Base-by-base conservation (phyloP, 1,140 invertebrate species). In the Papilio aristodemus region DNA sequence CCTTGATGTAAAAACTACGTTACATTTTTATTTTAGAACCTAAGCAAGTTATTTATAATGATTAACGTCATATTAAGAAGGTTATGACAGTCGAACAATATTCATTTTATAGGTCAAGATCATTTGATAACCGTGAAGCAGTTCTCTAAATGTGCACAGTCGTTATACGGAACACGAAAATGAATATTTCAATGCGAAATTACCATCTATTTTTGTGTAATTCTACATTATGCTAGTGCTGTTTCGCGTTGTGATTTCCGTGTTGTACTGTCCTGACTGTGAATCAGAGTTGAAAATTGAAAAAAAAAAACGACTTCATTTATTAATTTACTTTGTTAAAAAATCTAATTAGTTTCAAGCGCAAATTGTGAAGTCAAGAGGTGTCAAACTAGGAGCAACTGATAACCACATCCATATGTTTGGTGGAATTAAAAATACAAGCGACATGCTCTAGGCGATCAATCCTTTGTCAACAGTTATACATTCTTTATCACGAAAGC, bases 31-130 rank as follows among this genome's bases (percentile, higher is more conserved):
- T 54, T 54, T 54, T 54, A 17, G 19, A 17, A 54, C 27, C 27
- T 3, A 46, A 17, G 5, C 2, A 46, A 9, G n/a, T 19, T 17
- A 6, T 43, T 43, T 43, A 14, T n/a, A 41, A 41, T n/a, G 1
- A 41, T 41, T 41, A n/a, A n/a, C 39, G 4, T 43, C 41, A 6
- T 43, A 14, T 43, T 43, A 43, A 17, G 1, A 17, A 32, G 13
- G n/a, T 43, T 43, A 14, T 14, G 7, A 43, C 11, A 17, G 41
- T 17, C 14, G n/a, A 43, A 17, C 14, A 43, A 43, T 43, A 14
- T 32, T 32, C 27, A 32, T 32, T 32, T 50, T 58, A 58, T 59
- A 59, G 57, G 57, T 59, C 57, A 59, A 59, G 57, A 59, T 27
- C 25, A 14, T 17, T 22, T n/a, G 57, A 59, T 59, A 59, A 59